Evolutionary conservation across 2,797 vertebrate genomes (phyloP).

Genomic region (Onychomys arenicola): DNA sequence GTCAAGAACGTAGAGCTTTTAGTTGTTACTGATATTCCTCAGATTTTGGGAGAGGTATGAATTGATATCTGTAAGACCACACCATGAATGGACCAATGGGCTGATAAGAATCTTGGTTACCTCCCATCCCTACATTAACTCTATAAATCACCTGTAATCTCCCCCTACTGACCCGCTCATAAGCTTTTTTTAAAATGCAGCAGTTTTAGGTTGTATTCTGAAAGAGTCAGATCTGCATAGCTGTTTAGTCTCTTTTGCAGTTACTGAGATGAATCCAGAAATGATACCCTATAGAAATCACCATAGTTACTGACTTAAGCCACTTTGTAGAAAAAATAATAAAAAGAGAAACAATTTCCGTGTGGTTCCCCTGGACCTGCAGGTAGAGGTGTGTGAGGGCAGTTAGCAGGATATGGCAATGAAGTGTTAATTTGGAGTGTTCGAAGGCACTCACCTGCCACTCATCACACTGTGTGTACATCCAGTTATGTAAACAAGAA

Average conservation of each 20-base stretch:
- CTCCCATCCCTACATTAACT: not conserved
- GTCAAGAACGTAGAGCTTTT: not conserved
- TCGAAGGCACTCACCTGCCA: not conserved
- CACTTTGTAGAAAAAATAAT: slow-evolving; percentile 2
- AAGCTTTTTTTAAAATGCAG: not conserved
- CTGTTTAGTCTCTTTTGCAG: not conserved
- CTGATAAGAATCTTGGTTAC: not conserved
- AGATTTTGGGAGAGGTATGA: not conserved
- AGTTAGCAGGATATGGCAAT: not conserved
- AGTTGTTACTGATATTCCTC: not conserved
- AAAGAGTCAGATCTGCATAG: slow-evolving; percentile 7
- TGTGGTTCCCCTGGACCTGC: not conserved
- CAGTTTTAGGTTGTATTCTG: not conserved
- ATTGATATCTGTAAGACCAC: not conserved
- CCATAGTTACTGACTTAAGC: slow-evolving; percentile 18
- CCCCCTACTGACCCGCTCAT: not conserved
- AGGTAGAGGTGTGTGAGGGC: not conserved
- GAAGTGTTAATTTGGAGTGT: not conserved
- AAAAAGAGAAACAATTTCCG: not conserved
- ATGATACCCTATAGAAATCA: slow-evolving; percentile 1
- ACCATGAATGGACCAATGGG: not conserved
- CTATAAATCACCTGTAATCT: not conserved
- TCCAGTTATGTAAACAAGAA: not conserved
- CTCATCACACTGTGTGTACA: not conserved
- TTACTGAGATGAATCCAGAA: not conserved